Evolutionary conservation across 2,113 vertebrate genomes (phyloP), one percentile per base, ranked within the genome.

Genomic region (Rallus limicola): DNA sequence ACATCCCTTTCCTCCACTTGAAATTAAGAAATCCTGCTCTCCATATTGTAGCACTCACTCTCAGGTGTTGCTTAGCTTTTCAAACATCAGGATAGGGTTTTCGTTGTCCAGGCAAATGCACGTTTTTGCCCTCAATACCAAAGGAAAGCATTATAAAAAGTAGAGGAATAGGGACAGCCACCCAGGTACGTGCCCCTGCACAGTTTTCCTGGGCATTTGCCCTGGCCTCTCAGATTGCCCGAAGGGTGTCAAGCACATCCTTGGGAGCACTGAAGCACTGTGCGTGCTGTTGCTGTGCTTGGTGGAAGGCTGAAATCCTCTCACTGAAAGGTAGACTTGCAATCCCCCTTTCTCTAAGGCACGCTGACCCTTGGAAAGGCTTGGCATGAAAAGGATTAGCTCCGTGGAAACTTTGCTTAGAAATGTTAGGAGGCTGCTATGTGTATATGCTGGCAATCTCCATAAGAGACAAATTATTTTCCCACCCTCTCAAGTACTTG

Each of bases 401-500:
- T 97, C 89, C 93, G 89, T 95, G 93, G 95, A 97, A 96, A 93
- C 91, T 93, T 88, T 94, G 86, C 93, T 96, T 95, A 91, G 77
- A 82, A 95, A 79, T 6, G 69, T 91, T 95, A 84, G 83, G 81
- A 87, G 93, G 28, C 80, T 87, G 89, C 83, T 96, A 60, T 91
- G 89, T 87, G 33, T 93, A 64, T 71, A 44, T 2, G 18, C 94
- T 95, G 83, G 86, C 86, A 82, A 53, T 71, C 87, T 86, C 74
- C 25, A 3, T 76, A 92, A 89, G 83, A 96, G 89, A 95, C 91
- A 95, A 95, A 96, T 96, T 94, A 95, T 97, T 97, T 96, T 96
- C 96, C 95, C 96, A 96, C 91, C 91, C 94, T 95, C 91, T 96
- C 93, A 89, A 95, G 93, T 87, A 89, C 91, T 95, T 95, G 81